phyloP scores from a whole-genome alignment of 2,113 vertebrate species.

The Anguilla japonica region DNA sequence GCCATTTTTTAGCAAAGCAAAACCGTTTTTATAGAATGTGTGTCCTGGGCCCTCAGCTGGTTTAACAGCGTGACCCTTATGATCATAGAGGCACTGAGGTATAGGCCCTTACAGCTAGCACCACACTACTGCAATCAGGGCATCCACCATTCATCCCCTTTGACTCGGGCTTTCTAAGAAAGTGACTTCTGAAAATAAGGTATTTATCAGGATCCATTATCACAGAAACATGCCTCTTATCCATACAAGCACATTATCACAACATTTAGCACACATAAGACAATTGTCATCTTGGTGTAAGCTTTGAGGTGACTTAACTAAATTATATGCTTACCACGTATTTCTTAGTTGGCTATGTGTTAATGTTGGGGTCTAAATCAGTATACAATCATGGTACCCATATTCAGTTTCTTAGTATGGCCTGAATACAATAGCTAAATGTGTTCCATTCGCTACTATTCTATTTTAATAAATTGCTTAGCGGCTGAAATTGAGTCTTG shows the following conservation, averaged over 20 bases:
- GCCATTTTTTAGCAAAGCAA: neutral
- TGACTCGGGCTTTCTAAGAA: neutral
- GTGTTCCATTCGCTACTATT: neutral
- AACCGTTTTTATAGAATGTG: neutral
- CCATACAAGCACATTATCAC: neutral
- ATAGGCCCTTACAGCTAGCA: neutral
- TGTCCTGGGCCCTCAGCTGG: neutral
- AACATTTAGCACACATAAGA: neutral
- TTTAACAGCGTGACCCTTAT: neutral
- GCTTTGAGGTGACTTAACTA: neutral
- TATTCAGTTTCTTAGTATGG: neutral
- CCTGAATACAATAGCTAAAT: neutral
- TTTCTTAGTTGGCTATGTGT: neutral
- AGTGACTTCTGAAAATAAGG: neutral
- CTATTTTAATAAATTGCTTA: neutral
- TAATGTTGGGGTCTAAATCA: neutral
- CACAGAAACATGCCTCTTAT: neutral
- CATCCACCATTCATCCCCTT: neutral
- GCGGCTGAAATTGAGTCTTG: neutral
- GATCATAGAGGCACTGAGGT: neutral
- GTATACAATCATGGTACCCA: neutral
- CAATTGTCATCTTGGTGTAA: neutral
- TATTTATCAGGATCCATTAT: neutral
- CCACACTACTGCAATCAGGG: neutral
- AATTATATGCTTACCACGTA: neutral